Conservation (phyloP, 1,140 invertebrate species). For the Pogonus chalceus region DNA sequence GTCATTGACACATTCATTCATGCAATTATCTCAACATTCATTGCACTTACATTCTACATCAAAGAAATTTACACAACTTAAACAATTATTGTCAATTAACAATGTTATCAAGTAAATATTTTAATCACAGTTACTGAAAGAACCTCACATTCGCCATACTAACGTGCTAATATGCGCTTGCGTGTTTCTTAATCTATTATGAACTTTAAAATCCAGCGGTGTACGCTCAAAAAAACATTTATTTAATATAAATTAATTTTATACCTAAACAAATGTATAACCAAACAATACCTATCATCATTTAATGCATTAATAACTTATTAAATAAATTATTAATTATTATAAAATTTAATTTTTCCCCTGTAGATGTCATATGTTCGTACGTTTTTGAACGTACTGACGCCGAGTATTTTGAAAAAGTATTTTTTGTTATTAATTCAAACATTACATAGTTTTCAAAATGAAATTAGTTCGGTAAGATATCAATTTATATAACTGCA, state of each 20-base stretch:
- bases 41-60: constrained; percentile 2
- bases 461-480: constrained; percentile 26
- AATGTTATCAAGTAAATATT: constrained; percentile 6
- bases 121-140: constrained; percentile 6
- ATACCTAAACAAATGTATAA: too few relatives aligned
- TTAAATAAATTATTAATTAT: too few relatives aligned
- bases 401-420: background rate
- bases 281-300: too few relatives aligned
- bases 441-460: constrained; percentile 4
- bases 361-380: background rate
- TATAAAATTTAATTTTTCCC: too few relatives aligned
- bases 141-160: constrained; percentile 5
- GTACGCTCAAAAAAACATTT: too few relatives aligned
- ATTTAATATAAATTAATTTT: too few relatives aligned
- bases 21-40: background rate
- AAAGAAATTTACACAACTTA: constrained; percentile 5
- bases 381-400: background rate
- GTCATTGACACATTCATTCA: background rate
- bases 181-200: background rate
- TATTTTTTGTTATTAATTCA: background rate
- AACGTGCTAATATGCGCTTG: background rate
- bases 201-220: too few relatives aligned
- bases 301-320: too few relatives aligned
- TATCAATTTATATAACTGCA: constrained; percentile 5
- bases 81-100: constrained; percentile 1